A percentile compares a stretch with the other conserved stretches of the same genome.
Evolutionary conservation across 2,113 vertebrate species (phyloP).

Genomic region (Ameiurus melas): DNA sequence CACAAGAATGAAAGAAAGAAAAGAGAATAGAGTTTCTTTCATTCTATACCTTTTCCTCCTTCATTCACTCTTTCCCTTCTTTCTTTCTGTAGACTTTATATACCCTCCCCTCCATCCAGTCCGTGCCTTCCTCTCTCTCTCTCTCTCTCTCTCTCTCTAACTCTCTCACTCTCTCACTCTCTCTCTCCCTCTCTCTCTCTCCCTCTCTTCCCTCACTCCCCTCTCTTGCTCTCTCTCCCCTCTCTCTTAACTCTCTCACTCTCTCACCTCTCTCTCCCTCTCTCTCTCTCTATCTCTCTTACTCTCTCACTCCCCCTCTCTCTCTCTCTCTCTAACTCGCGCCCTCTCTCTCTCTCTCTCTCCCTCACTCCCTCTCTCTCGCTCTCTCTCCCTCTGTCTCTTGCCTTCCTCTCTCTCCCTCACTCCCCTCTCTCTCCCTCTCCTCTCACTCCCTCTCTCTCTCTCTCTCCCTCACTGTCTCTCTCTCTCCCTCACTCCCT

Average conservation of each 20-base stretch:
- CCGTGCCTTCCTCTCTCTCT: conserved; percentile 16
- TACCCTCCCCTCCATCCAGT: conserved; percentile 48
- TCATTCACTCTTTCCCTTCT: neutral
- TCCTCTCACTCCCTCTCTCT: too few relatives aligned
- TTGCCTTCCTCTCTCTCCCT: conserved; percentile 4
- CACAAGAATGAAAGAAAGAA: neutral
- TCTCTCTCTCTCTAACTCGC: conserved; percentile 44
- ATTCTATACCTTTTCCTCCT: neutral
- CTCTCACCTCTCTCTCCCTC: conserved; percentile 38
- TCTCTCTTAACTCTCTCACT: conserved; percentile 16
- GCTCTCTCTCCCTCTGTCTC: conserved; percentile 42
- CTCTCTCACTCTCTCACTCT: too few relatives aligned
- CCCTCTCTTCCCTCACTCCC: neutral
- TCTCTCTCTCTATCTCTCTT: conserved; percentile 41
- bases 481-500: neutral
- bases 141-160: conserved; percentile 24
- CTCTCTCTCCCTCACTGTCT: too few relatives aligned
- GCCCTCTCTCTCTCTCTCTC: conserved; percentile 41
- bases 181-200: conserved; percentile 42
- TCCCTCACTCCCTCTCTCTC: conserved; percentile 15
- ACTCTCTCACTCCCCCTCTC: neutral
- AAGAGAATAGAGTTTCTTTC: neutral
- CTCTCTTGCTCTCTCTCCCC: conserved; percentile 45
- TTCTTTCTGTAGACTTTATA: neutral
- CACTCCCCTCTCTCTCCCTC: conserved; percentile 36